Percentiles rank a stretch among this genome's conserved stretches.
Conservation (phyloP, 2,113 vertebrate species). For the Microtus oregoni region DNA sequence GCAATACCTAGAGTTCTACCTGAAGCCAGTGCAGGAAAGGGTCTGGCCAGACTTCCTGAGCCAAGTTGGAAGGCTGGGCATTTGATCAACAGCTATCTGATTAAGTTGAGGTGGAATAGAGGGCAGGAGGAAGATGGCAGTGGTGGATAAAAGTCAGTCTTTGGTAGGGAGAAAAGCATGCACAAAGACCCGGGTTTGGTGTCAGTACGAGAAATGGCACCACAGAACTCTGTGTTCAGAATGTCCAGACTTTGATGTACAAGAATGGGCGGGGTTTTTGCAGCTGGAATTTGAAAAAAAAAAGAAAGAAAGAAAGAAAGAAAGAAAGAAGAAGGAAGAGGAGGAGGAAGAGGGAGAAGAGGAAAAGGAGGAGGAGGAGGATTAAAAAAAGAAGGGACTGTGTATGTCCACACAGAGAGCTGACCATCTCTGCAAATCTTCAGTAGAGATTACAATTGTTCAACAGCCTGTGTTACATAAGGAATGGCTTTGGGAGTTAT, state of each 20-base stretch:
- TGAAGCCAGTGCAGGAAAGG: background rate
- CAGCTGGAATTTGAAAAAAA: background rate
- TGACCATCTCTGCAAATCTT: background rate
- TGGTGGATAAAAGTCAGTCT: background rate
- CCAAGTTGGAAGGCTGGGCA: background rate
- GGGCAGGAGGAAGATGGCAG: background rate
- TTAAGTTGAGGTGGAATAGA: background rate
- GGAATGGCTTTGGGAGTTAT: background rate
- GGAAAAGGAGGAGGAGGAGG: fast-evolving
- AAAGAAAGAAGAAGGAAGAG: too few species aligned
- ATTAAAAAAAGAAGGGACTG: fast-evolving
- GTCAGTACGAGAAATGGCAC: too few species aligned
- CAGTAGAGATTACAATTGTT: background rate
- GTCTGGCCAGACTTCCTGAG: background rate
- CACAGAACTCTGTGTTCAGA: background rate
- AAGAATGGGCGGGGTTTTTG: background rate
- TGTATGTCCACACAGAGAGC: too few species aligned
- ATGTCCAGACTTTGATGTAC: background rate
- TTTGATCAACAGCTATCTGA: background rate
- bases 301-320: too few species aligned
- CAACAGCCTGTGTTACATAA: background rate
- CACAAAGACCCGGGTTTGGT: background rate
- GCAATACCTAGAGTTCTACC: background rate
- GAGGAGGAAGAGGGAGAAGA: too few species aligned
- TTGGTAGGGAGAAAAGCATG: background rate